Evolutionary conservation across 2,888 invertebrate genomes (phyloP), one percentile per base, ranked within the genome.

Genomic region (Pseudococcus viburni): DNA sequence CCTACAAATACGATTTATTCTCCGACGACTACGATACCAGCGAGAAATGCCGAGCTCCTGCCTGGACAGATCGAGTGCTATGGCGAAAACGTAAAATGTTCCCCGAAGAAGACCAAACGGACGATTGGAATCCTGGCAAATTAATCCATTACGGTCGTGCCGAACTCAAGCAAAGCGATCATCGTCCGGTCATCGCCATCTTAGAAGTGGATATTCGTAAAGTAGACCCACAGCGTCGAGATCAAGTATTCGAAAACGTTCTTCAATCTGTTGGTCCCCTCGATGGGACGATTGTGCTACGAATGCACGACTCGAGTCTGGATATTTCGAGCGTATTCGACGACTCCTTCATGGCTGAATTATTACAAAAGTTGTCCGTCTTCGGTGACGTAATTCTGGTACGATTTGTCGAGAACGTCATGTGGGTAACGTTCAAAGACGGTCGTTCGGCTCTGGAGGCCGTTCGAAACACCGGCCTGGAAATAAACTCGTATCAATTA

Each of bases 1-100:
- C 99, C 0, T 99, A 99, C 92, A 99, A 99, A 91, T 99, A 99
- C 91, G 99, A 99, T 93, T 93, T 99, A 88, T 99, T 99, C 92
- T 98, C 98, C 91, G 98, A 99, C 91, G 99, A 99, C 92, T 99
- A 99, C 91, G 99, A 99, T 92, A 99, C 99, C 0, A 99, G 99
- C 91, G 99, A 99, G 91, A 99, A 99, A 92, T 95, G 96, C 91
- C 94, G 99, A 89, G 96, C 97, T 0, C 99, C 99, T 0, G 99
- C 99, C 6, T 99, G 98, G 98, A 99, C 99, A 0, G 99, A 99
- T 92, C 93, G 99, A 89, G 94, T 99, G n/a, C 93, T 99, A 89
- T 99, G 98, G 97, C 95, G 96, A 91, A 94, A 97, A 89, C 93
- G 96, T 90, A 95, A 94, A 91, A 94, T 95, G 89, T 93, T 95